These are phyloP conservation scores for Galeruca laticollis DNA, from an alignment of 2,888 invertebrate species.

Conservation along the genomic window DNA sequence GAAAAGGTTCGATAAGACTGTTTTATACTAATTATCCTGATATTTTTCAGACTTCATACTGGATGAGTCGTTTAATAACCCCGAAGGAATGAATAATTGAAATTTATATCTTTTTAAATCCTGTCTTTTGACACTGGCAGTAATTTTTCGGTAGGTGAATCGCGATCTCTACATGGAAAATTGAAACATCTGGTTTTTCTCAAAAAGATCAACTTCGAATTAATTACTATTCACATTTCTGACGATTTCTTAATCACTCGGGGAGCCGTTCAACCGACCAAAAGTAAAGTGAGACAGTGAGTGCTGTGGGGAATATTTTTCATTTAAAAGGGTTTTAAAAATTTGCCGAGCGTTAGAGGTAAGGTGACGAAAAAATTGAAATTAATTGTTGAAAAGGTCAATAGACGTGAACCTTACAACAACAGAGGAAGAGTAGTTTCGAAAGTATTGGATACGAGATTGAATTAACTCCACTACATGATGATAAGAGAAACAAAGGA, in stretches of 20 bases:
- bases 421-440: too few species aligned
- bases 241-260: conserved; percentile 55
- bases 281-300: conserved; percentile 27
- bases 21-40: conserved; percentile 9
- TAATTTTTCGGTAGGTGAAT: conserved; percentile 57
- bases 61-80: conserved; percentile 56
- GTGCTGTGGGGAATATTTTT: too few species aligned
- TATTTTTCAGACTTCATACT: background rate
- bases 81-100: conserved; percentile 63
- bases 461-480: too few species aligned
- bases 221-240: conserved; percentile 56
- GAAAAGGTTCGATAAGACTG: conserved; percentile 1
- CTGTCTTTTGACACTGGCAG: conserved; percentile 53
- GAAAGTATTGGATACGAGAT: too few species aligned
- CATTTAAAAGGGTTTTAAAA: conserved; percentile 16
- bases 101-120: conserved; percentile 65
- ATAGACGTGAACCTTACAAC: too few species aligned
- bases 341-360: background rate
- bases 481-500: too few species aligned
- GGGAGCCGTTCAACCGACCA: conserved; percentile 34
- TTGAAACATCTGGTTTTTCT: conserved; percentile 61
- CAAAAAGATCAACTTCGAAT: conserved; percentile 59
- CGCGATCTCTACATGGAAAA: conserved; percentile 59
- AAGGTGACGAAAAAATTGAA: background rate
- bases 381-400: too few species aligned